phyloP scores from a whole-genome alignment of 2,888 invertebrate genomes.

The Tetanocera ferruginea region DNA sequence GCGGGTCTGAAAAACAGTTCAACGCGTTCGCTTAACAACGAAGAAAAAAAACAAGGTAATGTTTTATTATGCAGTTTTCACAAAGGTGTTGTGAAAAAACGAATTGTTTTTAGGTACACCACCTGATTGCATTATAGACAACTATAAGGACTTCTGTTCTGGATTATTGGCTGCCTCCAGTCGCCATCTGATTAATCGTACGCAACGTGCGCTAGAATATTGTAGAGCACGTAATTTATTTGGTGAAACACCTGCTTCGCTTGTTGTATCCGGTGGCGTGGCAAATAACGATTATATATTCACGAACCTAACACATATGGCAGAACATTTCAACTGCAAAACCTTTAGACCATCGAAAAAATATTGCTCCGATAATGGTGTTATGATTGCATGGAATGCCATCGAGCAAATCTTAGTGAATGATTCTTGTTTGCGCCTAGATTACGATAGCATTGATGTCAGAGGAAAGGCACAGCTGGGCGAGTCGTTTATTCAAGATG shows the following conservation, averaged over 20 bases:
- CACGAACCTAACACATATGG: conserved; percentile 77
- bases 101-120: conserved; percentile 68
- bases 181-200: conserved; percentile 84
- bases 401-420: conserved; percentile 76
- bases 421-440: conserved; percentile 48
- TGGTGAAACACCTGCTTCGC: conserved; percentile 72
- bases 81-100: not conserved
- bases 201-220: conserved; percentile 87
- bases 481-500: conserved; percentile 53
- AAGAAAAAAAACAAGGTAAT: conserved; percentile 72
- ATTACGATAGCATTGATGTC: conserved; percentile 73
- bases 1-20: conserved; percentile 82
- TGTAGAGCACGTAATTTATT: conserved; percentile 75
- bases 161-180: conserved; percentile 82
- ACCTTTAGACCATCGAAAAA: conserved; percentile 83
- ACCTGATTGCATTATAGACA: conserved; percentile 81
- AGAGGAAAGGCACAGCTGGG: conserved; percentile 60
- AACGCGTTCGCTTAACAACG: conserved; percentile 71
- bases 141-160: conserved; percentile 87
- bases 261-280: conserved; percentile 93
- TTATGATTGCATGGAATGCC: conserved; percentile 99
- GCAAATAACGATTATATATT: conserved; percentile 92
- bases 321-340: conserved; percentile 75
- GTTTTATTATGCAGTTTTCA: not conserved
- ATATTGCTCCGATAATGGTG: conserved; percentile 97